Evolutionary conservation across 2,888 invertebrate genomes (phyloP).

Genomic region (Mythimna impura): DNA sequence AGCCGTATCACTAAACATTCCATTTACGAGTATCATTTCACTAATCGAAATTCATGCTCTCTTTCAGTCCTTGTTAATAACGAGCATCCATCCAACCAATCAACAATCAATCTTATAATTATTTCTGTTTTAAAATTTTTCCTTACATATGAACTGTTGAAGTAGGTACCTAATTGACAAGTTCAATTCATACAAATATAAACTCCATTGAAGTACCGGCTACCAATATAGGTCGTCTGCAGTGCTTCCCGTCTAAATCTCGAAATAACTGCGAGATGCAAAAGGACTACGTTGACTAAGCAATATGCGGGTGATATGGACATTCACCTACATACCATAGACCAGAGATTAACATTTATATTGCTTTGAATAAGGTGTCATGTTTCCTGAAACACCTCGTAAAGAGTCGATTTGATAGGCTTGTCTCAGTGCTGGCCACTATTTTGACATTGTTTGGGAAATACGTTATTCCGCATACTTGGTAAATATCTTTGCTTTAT

Average conservation of each 20-base stretch:
- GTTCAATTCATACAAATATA: constrained; percentile 61
- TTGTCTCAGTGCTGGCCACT: neutral
- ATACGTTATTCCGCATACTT: constrained; percentile 31
- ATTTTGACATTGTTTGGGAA: constrained; percentile 24
- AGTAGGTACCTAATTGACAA: constrained; percentile 45
- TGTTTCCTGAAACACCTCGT: constrained; percentile 36
- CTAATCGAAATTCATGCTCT: neutral
- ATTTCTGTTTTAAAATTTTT: neutral
- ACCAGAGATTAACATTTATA: constrained; percentile 44
- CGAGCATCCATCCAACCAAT: neutral
- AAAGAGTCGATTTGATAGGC: constrained; percentile 34
- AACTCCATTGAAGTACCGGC: constrained; percentile 60
- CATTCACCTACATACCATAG: constrained; percentile 35
- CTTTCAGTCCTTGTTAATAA: too few relatives aligned
- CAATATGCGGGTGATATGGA: constrained; percentile 46
- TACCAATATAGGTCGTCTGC: constrained; percentile 75
- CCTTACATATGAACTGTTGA: neutral
- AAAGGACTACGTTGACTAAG: constrained; percentile 62
- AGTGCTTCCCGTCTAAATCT: constrained; percentile 77
- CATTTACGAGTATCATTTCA: neutral
- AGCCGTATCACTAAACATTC: neutral
- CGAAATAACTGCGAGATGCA: constrained; percentile 69
- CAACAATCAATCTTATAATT: neutral
- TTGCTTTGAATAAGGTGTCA: constrained; percentile 26
- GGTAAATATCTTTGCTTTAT: neutral